phyloP scores from a whole-genome alignment of 2,888 invertebrate genomes.

The Lomographa bimaculata region DNA sequence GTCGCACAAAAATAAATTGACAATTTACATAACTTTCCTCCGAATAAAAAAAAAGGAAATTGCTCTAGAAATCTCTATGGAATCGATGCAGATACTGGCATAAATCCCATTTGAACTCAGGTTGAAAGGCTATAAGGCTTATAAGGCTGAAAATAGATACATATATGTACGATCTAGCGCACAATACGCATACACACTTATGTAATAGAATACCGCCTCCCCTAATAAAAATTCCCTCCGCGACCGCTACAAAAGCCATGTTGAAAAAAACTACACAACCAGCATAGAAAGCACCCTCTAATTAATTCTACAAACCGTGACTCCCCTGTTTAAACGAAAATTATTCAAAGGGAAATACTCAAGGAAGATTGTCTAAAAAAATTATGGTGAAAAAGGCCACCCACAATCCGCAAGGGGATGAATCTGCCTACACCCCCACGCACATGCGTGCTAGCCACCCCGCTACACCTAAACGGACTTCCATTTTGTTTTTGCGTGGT shows the following conservation, averaged over 20 bases:
- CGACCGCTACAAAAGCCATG: conserved; percentile 9
- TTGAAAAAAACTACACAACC: conserved; percentile 33
- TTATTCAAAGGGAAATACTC: conserved; percentile 46
- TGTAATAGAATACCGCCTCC: background rate
- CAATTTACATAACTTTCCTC: no score
- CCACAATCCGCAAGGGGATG: conserved; percentile 36
- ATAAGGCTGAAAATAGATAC: no score
- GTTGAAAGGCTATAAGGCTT: no score
- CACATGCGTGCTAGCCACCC: conserved; percentile 72
- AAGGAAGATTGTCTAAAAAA: conserved; percentile 53
- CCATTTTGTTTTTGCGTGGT: conserved; percentile 76
- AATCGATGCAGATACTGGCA: no score
- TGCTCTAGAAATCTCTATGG: no score
- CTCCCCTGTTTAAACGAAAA: conserved; percentile 36
- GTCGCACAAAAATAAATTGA: no score
- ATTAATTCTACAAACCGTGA: conserved; percentile 67
- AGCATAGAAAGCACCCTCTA: conserved; percentile 51
- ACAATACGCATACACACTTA: no score
- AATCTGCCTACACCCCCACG: conserved; percentile 47
- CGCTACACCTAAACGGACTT: conserved; percentile 64
- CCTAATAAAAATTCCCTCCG: conserved; percentile 17
- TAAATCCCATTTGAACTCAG: no score
- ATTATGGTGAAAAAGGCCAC: conserved; percentile 51
- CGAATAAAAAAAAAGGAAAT: no score
- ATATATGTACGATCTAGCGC: no score